These are phyloP conservation scores for Orthosia gothica DNA, from an alignment of 2,888 invertebrate genomes.

Conservation along the genomic window DNA sequence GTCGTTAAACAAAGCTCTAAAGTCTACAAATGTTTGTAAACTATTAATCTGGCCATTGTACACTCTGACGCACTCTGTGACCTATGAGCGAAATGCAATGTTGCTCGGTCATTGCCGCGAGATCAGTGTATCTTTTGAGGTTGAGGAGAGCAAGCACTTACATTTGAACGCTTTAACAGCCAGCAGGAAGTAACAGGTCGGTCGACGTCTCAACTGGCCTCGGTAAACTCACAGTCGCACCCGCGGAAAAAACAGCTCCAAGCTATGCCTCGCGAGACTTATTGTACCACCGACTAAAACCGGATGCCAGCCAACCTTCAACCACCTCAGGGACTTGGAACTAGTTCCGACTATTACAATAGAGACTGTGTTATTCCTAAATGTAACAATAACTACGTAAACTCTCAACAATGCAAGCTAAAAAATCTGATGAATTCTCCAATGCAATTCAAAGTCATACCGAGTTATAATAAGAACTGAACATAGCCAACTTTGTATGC, in stretches of 20 bases:
- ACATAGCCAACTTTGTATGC: slow-evolving; percentile 34
- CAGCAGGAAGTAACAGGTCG: slow-evolving; percentile 77
- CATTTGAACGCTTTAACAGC: slow-evolving; percentile 52
- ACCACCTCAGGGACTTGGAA: slow-evolving; percentile 73
- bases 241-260: slow-evolving; percentile 76
- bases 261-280: slow-evolving; percentile 72
- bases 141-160: slow-evolving; percentile 53
- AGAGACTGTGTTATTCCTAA: slow-evolving; percentile 59
- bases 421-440: slow-evolving; percentile 28
- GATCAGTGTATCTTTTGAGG: slow-evolving; percentile 42
- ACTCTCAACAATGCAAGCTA: slow-evolving; percentile 36
- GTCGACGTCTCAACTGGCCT: slow-evolving; percentile 73
- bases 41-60: background rate
- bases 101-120: slow-evolving; percentile 46
- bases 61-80: slow-evolving; percentile 25
- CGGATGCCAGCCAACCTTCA: slow-evolving; percentile 81
- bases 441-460: slow-evolving; percentile 15
- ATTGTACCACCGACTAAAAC: slow-evolving; percentile 75
- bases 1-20: slow-evolving; percentile 27
- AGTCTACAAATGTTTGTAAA: slow-evolving; percentile 19
- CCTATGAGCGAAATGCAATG: slow-evolving; percentile 36
- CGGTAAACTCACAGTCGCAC: slow-evolving; percentile 64
- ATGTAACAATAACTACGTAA: slow-evolving; percentile 67
- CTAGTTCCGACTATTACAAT: slow-evolving; percentile 77
- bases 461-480: slow-evolving; percentile 13